phyloP scores from a whole-genome alignment of 1,140 invertebrate species.

The Drosophila tsacasi region DNA sequence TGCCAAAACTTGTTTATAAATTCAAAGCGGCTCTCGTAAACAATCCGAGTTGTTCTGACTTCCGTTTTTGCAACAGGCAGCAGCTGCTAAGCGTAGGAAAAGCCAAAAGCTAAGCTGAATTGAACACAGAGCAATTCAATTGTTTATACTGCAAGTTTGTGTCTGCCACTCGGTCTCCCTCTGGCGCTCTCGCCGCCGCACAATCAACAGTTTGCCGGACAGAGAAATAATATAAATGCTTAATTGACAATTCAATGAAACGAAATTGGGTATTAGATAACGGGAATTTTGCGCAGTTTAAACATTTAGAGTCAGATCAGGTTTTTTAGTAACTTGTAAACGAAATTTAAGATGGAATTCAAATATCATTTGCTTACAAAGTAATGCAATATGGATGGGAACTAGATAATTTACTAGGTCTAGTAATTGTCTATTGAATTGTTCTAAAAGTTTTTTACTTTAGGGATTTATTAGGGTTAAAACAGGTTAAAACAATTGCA shows the following conservation, averaged over 20 bases:
- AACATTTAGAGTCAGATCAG: slow-evolving; percentile 20
- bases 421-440: neutral
- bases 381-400: neutral
- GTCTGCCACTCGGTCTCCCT: slow-evolving; percentile 10
- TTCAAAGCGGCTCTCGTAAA: slow-evolving; percentile 44
- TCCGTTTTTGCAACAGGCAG: slow-evolving; percentile 61
- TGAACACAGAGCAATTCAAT: slow-evolving; percentile 45
- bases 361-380: neutral
- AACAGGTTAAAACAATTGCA: neutral
- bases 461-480: neutral
- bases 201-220: slow-evolving; percentile 55
- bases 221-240: slow-evolving; percentile 51
- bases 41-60: slow-evolving; percentile 55
- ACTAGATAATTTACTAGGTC: neutral
- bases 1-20: slow-evolving; percentile 62
- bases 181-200: slow-evolving; percentile 1
- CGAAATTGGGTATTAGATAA: slow-evolving; percentile 74
- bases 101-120: slow-evolving; percentile 20
- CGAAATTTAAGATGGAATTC: neutral
- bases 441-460: neutral
- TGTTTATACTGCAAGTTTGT: slow-evolving; percentile 40
- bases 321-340: slow-evolving; percentile 7
- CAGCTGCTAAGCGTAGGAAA: neutral
- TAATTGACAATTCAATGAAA: slow-evolving; percentile 74
- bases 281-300: slow-evolving; percentile 64